These are phyloP conservation scores for Trematomus bernacchii DNA, from an alignment of 2,797 vertebrate genomes.

Conservation along the genomic window DNA sequence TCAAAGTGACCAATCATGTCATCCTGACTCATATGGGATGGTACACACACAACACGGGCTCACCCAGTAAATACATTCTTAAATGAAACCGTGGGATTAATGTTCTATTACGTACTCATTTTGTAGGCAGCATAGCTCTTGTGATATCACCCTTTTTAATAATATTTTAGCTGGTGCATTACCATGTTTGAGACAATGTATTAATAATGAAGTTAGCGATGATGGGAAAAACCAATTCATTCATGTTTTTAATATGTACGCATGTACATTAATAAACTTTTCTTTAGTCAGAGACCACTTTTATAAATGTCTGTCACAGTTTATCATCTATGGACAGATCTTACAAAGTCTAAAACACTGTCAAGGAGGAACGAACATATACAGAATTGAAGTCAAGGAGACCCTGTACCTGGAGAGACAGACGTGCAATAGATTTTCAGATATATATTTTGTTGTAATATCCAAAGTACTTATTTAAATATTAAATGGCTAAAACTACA, in stretches of 20 bases:
- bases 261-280: no score
- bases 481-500: background rate
- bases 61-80: background rate
- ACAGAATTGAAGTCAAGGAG: no score
- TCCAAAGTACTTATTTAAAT: background rate
- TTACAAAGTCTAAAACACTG: no score
- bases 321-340: no score
- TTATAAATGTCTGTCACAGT: no score
- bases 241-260: background rate
- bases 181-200: background rate
- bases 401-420: no score
- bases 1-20: conserved; percentile 1
- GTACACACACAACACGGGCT: background rate
- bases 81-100: background rate
- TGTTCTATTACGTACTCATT: background rate
- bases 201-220: background rate
- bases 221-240: background rate
- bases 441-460: background rate
- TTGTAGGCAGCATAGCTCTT: background rate
- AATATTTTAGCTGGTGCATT: background rate
- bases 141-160: background rate
- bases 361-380: no score
- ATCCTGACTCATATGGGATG: background rate
- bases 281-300: no score
- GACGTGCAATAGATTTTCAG: no score